Evolutionary conservation across 2,797 vertebrate genomes (phyloP), one percentile per base, ranked within the genome.

Genomic region (Ctenopoma kingsleyae): DNA sequence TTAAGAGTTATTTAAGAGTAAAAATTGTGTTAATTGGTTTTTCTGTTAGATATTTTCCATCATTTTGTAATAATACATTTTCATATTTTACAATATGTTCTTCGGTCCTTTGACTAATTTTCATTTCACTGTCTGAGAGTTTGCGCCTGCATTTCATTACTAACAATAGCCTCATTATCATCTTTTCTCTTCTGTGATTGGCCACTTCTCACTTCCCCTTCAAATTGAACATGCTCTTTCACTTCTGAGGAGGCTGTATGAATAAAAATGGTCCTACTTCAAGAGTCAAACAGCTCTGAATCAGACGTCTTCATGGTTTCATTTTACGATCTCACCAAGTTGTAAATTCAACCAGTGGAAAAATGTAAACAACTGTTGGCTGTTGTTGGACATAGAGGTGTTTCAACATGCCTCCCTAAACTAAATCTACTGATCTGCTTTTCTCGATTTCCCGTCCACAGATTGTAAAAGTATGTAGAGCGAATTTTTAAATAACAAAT

Each of bases 161-260:
- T 1, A 13, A 47, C 30, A 52, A 19, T 1, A 12, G 5, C 19
- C 35, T 55, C 3, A 1, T 51, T 43, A 22, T 27, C 20, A 12
- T 10, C 15, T 22, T 0, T 6, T 40, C 23, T 61, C 2, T 1
- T 44, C 40, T 20, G 55, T 40, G 32, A 78, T 5, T 48, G 53
- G 27, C 10, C 12, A n/a, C 65, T 35, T 69, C 41, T 52, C 11
- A 41, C 35, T 43, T 16, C 20, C 27, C n/a, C 43, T 59, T 38
- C 17, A 30, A 5, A n/a, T 13, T 0, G 5, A 66, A 13, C 46
- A 1, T 15, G 15, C 49, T n/a, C 43, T 4, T 12, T 69, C 25
- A 1, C 19, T 19, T 40, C 1, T 2, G 20, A 2, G 16, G 23
- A 27, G 1, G 48, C 0, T 9, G 0, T 32, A 8, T 48, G 41